These are phyloP conservation scores for Popillia japonica DNA, from an alignment of 1,140 invertebrate species.

Conservation along the genomic window DNA sequence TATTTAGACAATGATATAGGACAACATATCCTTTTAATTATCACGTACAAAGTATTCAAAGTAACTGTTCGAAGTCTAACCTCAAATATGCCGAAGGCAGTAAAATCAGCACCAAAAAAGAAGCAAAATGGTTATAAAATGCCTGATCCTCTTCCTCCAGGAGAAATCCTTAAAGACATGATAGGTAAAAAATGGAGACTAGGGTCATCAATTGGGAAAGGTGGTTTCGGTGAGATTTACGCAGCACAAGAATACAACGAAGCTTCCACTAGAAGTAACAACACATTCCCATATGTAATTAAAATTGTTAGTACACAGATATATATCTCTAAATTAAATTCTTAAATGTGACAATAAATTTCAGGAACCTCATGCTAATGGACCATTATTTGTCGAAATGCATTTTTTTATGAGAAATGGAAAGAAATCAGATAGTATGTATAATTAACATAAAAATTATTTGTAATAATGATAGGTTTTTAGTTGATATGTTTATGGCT, in stretches of 20 bases:
- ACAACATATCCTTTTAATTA: neutral
- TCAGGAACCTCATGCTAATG: conserved; percentile 91
- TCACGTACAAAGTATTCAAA: neutral
- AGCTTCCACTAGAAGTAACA: conserved; percentile 60
- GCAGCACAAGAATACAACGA: conserved; percentile 70
- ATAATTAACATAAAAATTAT: conserved; percentile 44
- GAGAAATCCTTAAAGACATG: conserved; percentile 79
- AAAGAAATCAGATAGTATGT: conserved; percentile 80
- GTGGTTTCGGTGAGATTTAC: conserved; percentile 96
- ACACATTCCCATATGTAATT: conserved; percentile 72
- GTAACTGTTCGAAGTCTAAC: neutral
- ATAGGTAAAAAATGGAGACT: conserved; percentile 84
- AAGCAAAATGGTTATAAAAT: conserved; percentile 73
- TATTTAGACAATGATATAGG: neutral
- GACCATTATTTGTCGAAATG: conserved; percentile 94
- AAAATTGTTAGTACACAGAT: conserved; percentile 73
- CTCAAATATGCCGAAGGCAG: conserved; percentile 58
- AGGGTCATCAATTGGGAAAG: conserved; percentile 85
- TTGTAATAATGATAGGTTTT: conserved; percentile 54
- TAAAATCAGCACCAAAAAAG: conserved; percentile 47
- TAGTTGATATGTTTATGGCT: conserved; percentile 81
- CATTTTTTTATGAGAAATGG: conserved; percentile 91
- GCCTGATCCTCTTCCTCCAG: conserved; percentile 77
- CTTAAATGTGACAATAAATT: conserved; percentile 46
- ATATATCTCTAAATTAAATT: conserved; percentile 4